Percentiles rank a stretch among this genome's conserved stretches.
Evolutionary conservation across 2,797 vertebrate genomes (phyloP).

Genomic region (Buceros bicornis): DNA sequence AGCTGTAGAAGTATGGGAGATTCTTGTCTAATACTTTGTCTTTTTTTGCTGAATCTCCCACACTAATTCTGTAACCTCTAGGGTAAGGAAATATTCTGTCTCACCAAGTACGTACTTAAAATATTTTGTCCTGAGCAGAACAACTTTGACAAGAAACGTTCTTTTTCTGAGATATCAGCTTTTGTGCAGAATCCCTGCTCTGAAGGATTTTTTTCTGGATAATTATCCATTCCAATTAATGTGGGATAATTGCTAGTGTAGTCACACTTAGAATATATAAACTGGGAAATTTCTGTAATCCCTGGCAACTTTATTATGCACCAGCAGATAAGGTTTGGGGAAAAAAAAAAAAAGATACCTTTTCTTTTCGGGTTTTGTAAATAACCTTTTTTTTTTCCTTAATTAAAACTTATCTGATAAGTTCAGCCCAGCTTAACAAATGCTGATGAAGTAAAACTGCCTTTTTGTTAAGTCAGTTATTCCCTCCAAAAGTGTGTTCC

Average conservation of each 20-base stretch:
- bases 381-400: not conserved
- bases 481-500: not conserved
- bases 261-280: not conserved
- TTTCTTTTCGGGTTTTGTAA: not conserved
- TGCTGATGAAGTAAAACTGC: not conserved
- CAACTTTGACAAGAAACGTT: not conserved
- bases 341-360: not conserved
- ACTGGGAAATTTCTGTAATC: not conserved
- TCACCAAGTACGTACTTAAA: not conserved
- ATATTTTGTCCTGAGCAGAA: not conserved
- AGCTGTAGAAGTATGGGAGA: not conserved
- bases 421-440: not conserved
- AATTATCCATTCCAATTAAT: not conserved
- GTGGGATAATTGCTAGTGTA: not conserved
- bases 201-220: not conserved
- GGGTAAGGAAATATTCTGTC: not conserved
- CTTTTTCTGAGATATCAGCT: not conserved
- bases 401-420: not conserved
- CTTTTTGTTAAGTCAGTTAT: not conserved
- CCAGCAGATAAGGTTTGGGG: not conserved
- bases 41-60: not conserved
- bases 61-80: not conserved
- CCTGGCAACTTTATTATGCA: not conserved
- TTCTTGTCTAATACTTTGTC: not conserved
- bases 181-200: not conserved